Base-by-base conservation (phyloP, 2,888 invertebrate species). In the Acanthosepion pharaonis region DNA sequence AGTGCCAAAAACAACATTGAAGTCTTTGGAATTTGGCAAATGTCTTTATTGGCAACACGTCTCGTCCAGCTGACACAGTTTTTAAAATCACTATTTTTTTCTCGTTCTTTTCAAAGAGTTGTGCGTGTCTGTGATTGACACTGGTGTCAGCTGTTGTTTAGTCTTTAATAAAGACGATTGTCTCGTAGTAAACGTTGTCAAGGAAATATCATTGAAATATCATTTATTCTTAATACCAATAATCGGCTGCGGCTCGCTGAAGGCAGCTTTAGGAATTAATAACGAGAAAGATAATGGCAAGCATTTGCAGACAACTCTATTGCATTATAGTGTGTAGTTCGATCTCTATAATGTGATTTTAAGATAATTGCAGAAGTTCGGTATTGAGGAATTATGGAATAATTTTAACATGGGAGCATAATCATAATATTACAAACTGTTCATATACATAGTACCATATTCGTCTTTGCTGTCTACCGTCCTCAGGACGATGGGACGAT, bases 1-100 rank as follows among this genome's bases (percentile, higher is more conserved):
- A 78, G 78, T 78, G 78, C 78, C 78, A 78, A 78, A 78, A 78
- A 78, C 78, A 78, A 78, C 78, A 78, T n/a, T 78, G n/a, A n/a
- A 33, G 78, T 78, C n/a, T 33, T 33, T 33, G 78, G 78, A 33
- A 15, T n/a, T 33, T 78, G 78, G 78, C 78, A 78, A 33, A 78
- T 11, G 15, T 78, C 78, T 78, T 78, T 78, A 78, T 78, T 78
- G 78, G 33, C 78, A 78, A 78, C 33, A 78, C 78, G 78, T 78
- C 78, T 33, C 0, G 78, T 33, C 78, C 78, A 78, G 78, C 78
- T 78, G 78, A 78, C 78, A 78, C 78, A 78, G 9, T 11, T 78
- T 78, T 78, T n/a, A n/a, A 11, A 78, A 78, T 33, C 78, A 15
- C 78, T 33, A 78, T 78, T 78, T 33, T 78, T 78, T 33, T 33